Evolutionary conservation across 1,140 invertebrate genomes (phyloP).

Genomic region (Diorhabda elongata): DNA sequence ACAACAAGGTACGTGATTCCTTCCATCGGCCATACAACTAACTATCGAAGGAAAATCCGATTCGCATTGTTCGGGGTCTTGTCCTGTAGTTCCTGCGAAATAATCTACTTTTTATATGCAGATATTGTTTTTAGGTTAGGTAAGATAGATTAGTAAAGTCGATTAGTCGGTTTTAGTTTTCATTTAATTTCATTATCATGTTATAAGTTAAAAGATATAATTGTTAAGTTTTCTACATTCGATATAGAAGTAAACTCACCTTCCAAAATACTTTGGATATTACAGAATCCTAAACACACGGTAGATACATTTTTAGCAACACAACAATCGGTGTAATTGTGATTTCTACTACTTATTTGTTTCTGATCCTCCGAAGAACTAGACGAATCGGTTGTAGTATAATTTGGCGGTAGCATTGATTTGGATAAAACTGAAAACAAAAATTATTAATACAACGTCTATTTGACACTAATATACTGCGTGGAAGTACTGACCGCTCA

Average conservation of each 20-base stretch:
- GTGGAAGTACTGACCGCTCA: slow-evolving; percentile 58
- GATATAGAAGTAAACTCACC: slow-evolving; percentile 47
- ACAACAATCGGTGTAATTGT: slow-evolving; percentile 78
- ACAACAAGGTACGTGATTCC: slow-evolving; percentile 81
- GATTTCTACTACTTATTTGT: slow-evolving; percentile 48
- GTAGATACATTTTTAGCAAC: slow-evolving; percentile 60
- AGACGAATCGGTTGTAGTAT: slow-evolving; percentile 46
- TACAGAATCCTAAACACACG: slow-evolving; percentile 73
- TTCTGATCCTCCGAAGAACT: slow-evolving; percentile 14
- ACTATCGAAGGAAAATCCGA: slow-evolving; percentile 72
- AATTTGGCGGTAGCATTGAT: slow-evolving; percentile 51
- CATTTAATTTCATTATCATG: no score
- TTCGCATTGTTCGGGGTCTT: slow-evolving; percentile 74
- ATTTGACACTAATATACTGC: not conserved
- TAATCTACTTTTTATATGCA: slow-evolving; percentile 6
- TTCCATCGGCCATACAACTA: slow-evolving; percentile 68
- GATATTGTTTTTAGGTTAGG: not conserved
- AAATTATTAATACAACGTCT: not conserved
- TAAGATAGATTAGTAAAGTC: not conserved
- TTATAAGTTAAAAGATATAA: not conserved
- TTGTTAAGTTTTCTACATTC: not conserved
- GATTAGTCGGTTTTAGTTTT: not conserved
- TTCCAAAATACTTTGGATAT: slow-evolving; percentile 75
- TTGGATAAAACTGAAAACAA: slow-evolving; percentile 55
- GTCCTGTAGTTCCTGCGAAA: slow-evolving; percentile 60